These are phyloP conservation scores for Cancer borealis DNA, from an alignment of 2,888 invertebrate species.

Conservation along the genomic window DNA sequence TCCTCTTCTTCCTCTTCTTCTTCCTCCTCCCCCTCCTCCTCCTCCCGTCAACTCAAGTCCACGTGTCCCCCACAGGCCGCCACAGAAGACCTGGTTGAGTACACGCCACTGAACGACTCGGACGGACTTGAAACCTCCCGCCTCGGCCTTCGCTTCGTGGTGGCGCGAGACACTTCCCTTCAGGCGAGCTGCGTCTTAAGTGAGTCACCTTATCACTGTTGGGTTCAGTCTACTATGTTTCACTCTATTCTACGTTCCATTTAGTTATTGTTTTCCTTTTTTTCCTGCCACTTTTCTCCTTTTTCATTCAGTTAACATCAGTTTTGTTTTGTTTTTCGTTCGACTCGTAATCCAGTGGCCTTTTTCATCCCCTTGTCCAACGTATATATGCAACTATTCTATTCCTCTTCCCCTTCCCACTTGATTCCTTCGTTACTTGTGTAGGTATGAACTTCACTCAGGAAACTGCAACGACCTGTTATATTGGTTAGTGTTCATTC, in stretches of 20 bases:
- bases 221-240: too few species aligned
- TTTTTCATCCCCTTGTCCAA: too few species aligned
- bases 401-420: neutral
- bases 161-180: constrained; percentile 82
- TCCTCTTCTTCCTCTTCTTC: too few species aligned
- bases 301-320: neutral
- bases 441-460: too few species aligned
- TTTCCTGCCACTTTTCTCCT: too few species aligned
- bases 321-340: neutral
- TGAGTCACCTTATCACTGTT: constrained; percentile 29
- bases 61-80: constrained; percentile 58
- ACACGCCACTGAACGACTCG: constrained; percentile 71
- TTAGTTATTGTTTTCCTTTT: too few species aligned
- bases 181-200: constrained; percentile 82
- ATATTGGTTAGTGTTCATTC: too few species aligned
- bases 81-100: constrained; percentile 66
- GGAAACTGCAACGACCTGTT: too few species aligned
- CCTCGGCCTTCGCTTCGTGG: constrained; percentile 82
- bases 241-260: too few species aligned
- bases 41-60: neutral
- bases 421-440: neutral
- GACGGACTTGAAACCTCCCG: constrained; percentile 79
- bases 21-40: neutral
- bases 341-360: too few species aligned
- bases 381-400: neutral